Evolutionary conservation across 53 echinoderm and acorn worm species (phyloP).

Genomic region (Pentamera pediparva): DNA sequence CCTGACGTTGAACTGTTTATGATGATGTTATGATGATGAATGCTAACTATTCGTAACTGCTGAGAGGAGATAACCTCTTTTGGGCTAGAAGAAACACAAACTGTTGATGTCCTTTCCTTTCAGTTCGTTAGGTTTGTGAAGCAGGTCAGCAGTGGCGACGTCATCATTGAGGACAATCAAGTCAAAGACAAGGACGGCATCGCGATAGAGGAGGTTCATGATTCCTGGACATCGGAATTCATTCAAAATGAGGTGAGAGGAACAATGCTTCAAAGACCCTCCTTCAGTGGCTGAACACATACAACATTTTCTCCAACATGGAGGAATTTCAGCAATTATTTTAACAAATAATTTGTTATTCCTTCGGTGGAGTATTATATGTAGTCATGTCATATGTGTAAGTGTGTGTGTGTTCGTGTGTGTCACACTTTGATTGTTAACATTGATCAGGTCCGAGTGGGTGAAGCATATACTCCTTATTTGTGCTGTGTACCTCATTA

Average conservation of each 20-base stretch:
- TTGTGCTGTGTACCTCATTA: no score
- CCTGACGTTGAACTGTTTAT: no score
- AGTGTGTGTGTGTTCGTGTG: no score
- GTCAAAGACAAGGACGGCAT: conserved; percentile 76
- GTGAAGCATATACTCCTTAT: no score
- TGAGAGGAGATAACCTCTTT: no score
- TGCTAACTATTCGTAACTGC: no score
- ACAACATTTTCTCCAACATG: not conserved
- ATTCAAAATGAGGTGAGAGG: not conserved
- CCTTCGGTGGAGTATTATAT: not conserved
- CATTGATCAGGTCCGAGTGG: not conserved
- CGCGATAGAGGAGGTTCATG: conserved; percentile 56
- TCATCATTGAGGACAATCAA: conserved; percentile 85
- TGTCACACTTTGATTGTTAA: not conserved
- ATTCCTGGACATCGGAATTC: conserved; percentile 61
- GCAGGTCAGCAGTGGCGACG: conserved; percentile 92
- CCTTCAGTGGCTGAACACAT: not conserved
- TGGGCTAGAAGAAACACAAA: no score
- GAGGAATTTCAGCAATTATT: not conserved
- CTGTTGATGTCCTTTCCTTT: no score
- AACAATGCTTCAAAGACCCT: not conserved
- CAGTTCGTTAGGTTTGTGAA: conserved; percentile 99
- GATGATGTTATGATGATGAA: no score
- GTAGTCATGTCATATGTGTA: no score
- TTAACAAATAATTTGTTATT: not conserved